Conservation (phyloP, 2,888 invertebrate species). For the Synanthedon formicaeformis region DNA sequence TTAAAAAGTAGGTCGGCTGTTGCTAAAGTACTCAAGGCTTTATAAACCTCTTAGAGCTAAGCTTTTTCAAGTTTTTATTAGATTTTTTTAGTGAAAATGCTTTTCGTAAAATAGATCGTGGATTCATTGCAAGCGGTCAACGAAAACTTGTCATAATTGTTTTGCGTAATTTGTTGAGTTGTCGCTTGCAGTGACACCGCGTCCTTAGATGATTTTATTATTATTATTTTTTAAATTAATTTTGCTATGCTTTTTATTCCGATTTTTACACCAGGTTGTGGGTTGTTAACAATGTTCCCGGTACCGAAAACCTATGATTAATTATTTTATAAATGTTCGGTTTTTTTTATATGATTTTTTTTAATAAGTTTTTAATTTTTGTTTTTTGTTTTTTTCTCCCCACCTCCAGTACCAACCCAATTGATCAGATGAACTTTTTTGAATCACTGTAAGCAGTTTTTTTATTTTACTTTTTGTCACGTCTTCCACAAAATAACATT, state of each 20-base stretch:
- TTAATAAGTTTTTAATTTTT: constrained; percentile 37
- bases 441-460: constrained; percentile 65
- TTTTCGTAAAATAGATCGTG: no score
- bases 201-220: neutral
- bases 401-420: constrained; percentile 64
- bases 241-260: constrained; percentile 23
- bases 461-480: constrained; percentile 22
- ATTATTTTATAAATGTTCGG: neutral
- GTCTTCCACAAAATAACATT: constrained; percentile 1
- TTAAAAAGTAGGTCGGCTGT: no score
- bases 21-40: no score
- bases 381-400: constrained; percentile 36
- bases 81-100: no score
- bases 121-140: no score
- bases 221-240: neutral
- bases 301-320: constrained; percentile 2
- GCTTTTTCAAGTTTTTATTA: no score
- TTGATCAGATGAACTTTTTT: constrained; percentile 71
- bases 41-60: no score
- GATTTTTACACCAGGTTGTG: constrained; percentile 19
- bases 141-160: no score
- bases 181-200: neutral
- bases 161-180: neutral
- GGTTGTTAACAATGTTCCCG: constrained; percentile 22
- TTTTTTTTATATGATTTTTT: constrained; percentile 9